Evolutionary conservation across 2,888 invertebrate species (phyloP), one percentile per base, ranked within the genome.

Genomic region (Drosophila antonietae): DNA sequence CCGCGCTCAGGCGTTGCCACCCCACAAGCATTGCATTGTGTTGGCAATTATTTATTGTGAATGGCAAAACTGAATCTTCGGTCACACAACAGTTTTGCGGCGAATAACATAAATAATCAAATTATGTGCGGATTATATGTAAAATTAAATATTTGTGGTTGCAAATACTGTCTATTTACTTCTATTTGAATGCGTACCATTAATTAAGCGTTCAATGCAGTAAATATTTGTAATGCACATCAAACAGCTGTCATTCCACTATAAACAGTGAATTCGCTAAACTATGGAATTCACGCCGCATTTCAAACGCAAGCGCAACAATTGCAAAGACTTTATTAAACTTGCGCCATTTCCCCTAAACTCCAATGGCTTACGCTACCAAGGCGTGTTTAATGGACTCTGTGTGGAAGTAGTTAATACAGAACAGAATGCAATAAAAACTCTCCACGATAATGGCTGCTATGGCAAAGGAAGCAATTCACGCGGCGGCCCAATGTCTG

Each of bases 391-490:
- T 81, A 96, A 95, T 90, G 96, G 96, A 1, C 94, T 95, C 71
- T 94, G 95, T 76, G 95, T 96, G 1, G 95, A 95, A 82, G 93
- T 97, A 37, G 93, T 91, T 49, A 93, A 95, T 74, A 89, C 92
- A 1, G 93, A 94, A 52, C 95, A 95, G 82, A 1, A 43, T 10
- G 14, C 15, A 12, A 95, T 96, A 90, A 93, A 93, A 74, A 92
- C 94, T 7, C 86, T 97, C 15, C 94, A 95, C 88, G 94, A 95
- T 31, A 95, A 95, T 94, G 97, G 97, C 0, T 96, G 94, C 90
- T 97, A 96, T 92, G 97, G 97, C 1, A 96, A 96, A 93, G 96
- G 96, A 1, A 95, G 95, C 9, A 90, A 94, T 46, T 96, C 96
- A 0, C 93, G 95, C 94, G 68, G 90, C 0, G 87, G 72, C 18